Evolutionary conservation across 2,888 invertebrate genomes (phyloP).

Genomic region (Malachius bipustulatus): DNA sequence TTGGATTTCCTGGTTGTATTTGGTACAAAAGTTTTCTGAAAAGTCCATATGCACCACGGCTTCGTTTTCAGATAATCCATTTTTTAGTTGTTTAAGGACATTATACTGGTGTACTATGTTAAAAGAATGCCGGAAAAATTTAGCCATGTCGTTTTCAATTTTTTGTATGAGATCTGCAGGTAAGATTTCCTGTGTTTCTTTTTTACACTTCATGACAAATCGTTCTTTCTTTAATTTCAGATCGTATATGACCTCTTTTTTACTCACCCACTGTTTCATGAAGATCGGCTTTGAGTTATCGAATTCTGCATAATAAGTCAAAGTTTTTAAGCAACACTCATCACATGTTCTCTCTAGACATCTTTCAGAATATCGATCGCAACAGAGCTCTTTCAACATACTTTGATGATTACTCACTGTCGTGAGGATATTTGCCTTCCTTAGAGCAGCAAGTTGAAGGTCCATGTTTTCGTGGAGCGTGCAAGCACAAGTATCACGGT

Average conservation of each 20-base stretch:
- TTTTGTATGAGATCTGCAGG: too few species aligned
- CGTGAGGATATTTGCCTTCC: slow-evolving; percentile 5
- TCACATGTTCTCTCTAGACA: slow-evolving; percentile 9
- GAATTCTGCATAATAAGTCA: slow-evolving; percentile 8
- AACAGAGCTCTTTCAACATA: slow-evolving; percentile 6
- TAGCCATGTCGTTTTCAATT: too few species aligned
- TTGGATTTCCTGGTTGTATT: slow-evolving; percentile 15
- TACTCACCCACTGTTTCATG: slow-evolving; percentile 7
- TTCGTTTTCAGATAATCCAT: too few species aligned
- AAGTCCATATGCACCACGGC: slow-evolving; percentile 14
- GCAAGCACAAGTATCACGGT: slow-evolving; percentile 8
- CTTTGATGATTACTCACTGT: slow-evolving; percentile 8
- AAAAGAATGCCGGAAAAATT: slow-evolving; percentile 11
- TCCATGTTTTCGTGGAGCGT: slow-evolving; percentile 8
- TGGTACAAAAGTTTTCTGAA: slow-evolving; percentile 10
- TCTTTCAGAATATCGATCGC: slow-evolving; percentile 8
- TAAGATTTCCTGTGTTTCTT: too few species aligned
- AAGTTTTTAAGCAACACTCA: slow-evolving; percentile 5
- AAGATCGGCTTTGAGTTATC: slow-evolving; percentile 9
- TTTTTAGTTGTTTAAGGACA: slow-evolving; percentile 11
- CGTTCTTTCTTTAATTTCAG: slow-evolving; percentile 6
- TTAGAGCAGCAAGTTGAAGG: slow-evolving; percentile 8
- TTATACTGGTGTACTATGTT: slow-evolving; percentile 16
- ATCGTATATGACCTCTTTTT: slow-evolving; percentile 4
- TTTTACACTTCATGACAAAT: slow-evolving; percentile 11